Conservation (phyloP, 1,140 invertebrate genomes). For the Druon quercuslanigerum region DNA sequence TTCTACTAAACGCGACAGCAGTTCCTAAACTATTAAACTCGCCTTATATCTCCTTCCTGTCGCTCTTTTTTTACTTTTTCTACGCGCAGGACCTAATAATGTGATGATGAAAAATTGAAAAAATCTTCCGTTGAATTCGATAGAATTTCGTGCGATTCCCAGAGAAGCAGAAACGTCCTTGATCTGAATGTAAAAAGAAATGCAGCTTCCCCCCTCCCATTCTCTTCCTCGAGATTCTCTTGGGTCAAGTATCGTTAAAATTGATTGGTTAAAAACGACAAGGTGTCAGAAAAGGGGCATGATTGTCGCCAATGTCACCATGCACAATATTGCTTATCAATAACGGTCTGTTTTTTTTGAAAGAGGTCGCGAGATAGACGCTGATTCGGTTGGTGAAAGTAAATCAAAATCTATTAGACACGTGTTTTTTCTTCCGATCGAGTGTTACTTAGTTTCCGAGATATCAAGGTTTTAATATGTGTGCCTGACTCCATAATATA, state of each 20-base stretch:
- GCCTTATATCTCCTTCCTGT: neutral
- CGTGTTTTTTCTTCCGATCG: too few relatives aligned
- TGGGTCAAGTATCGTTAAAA: neutral
- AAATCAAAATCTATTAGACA: too few relatives aligned
- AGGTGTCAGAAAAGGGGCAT: constrained; percentile 38
- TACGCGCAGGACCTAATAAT: neutral
- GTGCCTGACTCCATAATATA: too few relatives aligned
- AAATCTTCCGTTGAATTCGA: too few relatives aligned
- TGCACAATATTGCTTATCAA: constrained; percentile 14
- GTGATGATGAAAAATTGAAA: neutral
- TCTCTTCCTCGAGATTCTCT: constrained; percentile 24
- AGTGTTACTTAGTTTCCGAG: too few relatives aligned
- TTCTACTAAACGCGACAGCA: neutral
- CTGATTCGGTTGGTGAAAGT: too few relatives aligned
- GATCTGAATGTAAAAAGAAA: too few relatives aligned
- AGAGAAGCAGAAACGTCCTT: too few relatives aligned
- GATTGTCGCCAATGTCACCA: constrained; percentile 53
- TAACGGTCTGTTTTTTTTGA: neutral
- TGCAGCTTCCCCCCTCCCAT: constrained; percentile 34
- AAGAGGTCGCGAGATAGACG: too few relatives aligned
- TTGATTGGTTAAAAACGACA: neutral
- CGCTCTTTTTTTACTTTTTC: too few relatives aligned
- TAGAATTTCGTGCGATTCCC: too few relatives aligned
- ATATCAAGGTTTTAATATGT: too few relatives aligned
- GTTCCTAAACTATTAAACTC: constrained; percentile 9